Evolutionary conservation across 2,113 vertebrate genomes (phyloP).

Genomic region (Apeltes quadracus): DNA sequence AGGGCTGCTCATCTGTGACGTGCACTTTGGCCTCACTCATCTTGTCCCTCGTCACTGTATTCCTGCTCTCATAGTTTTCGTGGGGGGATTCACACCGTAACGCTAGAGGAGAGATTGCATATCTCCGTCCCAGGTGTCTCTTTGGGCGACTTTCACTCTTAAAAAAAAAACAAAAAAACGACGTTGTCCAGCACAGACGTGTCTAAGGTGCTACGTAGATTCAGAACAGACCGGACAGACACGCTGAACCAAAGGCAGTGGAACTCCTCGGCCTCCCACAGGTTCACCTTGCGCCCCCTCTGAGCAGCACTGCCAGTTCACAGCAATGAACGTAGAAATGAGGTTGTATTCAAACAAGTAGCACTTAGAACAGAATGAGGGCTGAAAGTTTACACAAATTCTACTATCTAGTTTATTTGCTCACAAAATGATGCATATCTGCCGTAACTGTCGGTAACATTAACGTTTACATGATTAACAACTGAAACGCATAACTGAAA

Average conservation of each 20-base stretch:
- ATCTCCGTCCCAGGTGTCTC: slow-evolving; percentile 64
- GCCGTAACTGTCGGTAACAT: slow-evolving; percentile 56
- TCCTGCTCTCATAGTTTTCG: slow-evolving; percentile 88
- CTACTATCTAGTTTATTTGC: slow-evolving; percentile 42
- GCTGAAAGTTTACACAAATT: slow-evolving; percentile 56
- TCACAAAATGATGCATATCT: slow-evolving; percentile 49
- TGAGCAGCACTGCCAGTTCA: slow-evolving; percentile 56
- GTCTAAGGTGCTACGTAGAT: slow-evolving; percentile 35
- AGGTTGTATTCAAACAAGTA: slow-evolving; percentile 31
- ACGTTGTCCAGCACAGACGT: slow-evolving; percentile 55
- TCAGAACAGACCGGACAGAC: slow-evolving; percentile 57
- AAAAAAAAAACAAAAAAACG: slow-evolving; percentile 39
- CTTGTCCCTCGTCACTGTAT: slow-evolving; percentile 86
- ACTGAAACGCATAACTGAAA: slow-evolving; percentile 42
- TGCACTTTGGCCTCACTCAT: slow-evolving; percentile 89
- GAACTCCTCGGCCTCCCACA: slow-evolving; percentile 51
- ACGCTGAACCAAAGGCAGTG: slow-evolving; percentile 65
- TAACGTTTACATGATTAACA: slow-evolving; percentile 49
- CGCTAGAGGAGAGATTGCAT: slow-evolving; percentile 59
- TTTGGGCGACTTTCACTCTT: slow-evolving; percentile 52
- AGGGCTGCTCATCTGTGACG: slow-evolving; percentile 88
- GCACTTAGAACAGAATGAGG: slow-evolving; percentile 47
- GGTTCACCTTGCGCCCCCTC: slow-evolving; percentile 52
- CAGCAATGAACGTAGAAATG: slow-evolving; percentile 35
- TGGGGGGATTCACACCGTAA: slow-evolving; percentile 35